A percentile compares a stretch with the other conserved stretches of the same genome.
Evolutionary conservation across 2,888 invertebrate genomes (phyloP).

Genomic region (Sarcophaga variegata): DNA sequence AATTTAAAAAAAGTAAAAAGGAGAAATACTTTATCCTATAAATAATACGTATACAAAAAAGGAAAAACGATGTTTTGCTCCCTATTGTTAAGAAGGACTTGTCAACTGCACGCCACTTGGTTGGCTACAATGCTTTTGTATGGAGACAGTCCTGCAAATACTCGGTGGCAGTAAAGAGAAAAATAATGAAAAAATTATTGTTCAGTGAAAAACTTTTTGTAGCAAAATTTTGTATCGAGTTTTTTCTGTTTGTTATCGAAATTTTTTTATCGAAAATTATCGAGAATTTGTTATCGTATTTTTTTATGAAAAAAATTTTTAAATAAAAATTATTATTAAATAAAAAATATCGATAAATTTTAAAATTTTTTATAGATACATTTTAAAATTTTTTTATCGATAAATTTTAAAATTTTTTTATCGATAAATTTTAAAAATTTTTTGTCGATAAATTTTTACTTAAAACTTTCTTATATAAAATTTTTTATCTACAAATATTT

Average conservation of each 20-base stretch:
- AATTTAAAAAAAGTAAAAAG: background rate
- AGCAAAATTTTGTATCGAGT: background rate
- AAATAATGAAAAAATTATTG: background rate
- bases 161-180: background rate
- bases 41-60: constrained; percentile 32
- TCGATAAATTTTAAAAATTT: too few species aligned
- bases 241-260: background rate
- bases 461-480: too few species aligned
- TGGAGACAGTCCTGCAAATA: background rate
- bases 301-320: too few species aligned
- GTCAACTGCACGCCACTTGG: constrained; percentile 28
- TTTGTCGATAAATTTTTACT: too few species aligned
- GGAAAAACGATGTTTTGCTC: background rate
- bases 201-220: background rate
- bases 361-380: too few species aligned
- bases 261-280: background rate
- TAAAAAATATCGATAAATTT: too few species aligned
- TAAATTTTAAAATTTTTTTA: too few species aligned
- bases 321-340: too few species aligned
- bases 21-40: constrained; percentile 19
- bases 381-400: too few species aligned
- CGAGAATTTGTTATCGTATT: too few species aligned
- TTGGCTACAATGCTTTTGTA: background rate
- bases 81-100: constrained; percentile 24
- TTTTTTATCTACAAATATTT: too few species aligned